Evolutionary conservation across 2,797 vertebrate genomes (phyloP), one percentile per base, ranked within the genome.

Genomic region (Onychomys leucogaster): DNA sequence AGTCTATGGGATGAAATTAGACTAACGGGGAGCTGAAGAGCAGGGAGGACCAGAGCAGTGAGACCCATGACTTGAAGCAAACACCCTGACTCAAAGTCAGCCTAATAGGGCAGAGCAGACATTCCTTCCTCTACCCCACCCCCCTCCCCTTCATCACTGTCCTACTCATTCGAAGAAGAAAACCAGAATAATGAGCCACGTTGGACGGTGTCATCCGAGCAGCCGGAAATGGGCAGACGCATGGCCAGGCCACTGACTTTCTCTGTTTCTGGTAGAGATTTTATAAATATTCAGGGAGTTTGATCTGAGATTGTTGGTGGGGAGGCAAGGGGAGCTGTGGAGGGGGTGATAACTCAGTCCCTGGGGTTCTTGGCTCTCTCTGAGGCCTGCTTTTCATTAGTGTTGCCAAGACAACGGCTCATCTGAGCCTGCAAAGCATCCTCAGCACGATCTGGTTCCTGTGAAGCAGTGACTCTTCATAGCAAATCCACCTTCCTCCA

Each of bases 361-460:
- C 94, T 82, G 37, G 89, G 97, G 89, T 88, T 96, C 94, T 82
- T 91, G 96, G 96, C 93, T 96, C 97, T 97, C 98, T 98, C 97
- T 19, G 87, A 98, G 98, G 98, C 93, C 98, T 99, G 98, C 97
- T 99, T 98, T 98, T 98, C 98, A 98, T 99, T 98, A 99, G 97
- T 46, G 94, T 98, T 25, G 41, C 98, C 98, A 97, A 97, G 97
- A 98, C 98, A 98, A 98, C 98, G 32, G 96, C 98, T 98, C 98
- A 97, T 98, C 98, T 98, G 97, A 71, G 98, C 98, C 98, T 96
- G 98, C 98, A 98, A 98, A 98, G 98, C 98, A 97, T 98, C 98
- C 93, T 41, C 41, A 89, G 98, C 96, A 95, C 80, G 93, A 97
- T 97, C 97, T 92, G 97, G 98, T 98, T 98, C 97, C 97, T 95